phyloP scores from a whole-genome alignment of 2,888 invertebrate genomes.

The Malthinus seriepunctatus region DNA sequence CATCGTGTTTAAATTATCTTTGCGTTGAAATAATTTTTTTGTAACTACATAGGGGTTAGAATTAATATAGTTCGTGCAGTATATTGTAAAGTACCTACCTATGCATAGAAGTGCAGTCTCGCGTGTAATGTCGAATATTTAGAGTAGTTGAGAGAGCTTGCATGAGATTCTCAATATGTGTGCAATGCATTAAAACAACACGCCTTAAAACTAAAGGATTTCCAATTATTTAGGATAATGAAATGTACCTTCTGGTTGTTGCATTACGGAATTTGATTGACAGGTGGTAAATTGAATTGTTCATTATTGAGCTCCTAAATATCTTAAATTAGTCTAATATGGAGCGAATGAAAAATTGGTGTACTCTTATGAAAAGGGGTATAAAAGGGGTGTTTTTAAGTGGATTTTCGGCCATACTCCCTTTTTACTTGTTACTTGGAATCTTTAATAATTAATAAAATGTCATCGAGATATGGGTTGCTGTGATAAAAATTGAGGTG shows the following conservation, averaged over 20 bases:
- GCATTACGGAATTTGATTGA: slow-evolving; percentile 10
- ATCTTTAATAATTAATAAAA: slow-evolving; percentile 42
- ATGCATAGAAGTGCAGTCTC: not conserved
- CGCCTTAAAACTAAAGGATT: slow-evolving; percentile 4
- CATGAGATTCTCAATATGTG: slow-evolving; percentile 6
- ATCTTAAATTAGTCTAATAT: slow-evolving; percentile 7
- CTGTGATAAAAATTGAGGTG: slow-evolving; percentile 38
- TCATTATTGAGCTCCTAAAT: not conserved
- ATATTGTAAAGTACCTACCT: slow-evolving; percentile 1
- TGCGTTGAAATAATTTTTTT: too few species aligned
- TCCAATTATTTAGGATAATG: not conserved
- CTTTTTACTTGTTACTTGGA: slow-evolving; percentile 24
- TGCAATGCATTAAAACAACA: slow-evolving; percentile 13
- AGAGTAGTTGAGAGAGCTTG: not conserved
- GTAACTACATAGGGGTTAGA: too few species aligned
- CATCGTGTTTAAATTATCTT: too few species aligned
- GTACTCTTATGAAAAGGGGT: too few species aligned
- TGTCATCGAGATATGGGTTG: slow-evolving; percentile 34
- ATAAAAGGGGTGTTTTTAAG: slow-evolving; percentile 12
- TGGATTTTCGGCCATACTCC: slow-evolving; percentile 9
- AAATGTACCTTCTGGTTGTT: not conserved
- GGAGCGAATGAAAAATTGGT: slow-evolving; percentile 17
- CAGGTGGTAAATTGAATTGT: slow-evolving; percentile 19
- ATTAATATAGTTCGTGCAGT: not conserved
- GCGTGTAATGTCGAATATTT: not conserved